These are phyloP conservation scores for Bovichtus diacanthus DNA, from an alignment of 2,797 vertebrate species.

Conservation along the genomic window DNA sequence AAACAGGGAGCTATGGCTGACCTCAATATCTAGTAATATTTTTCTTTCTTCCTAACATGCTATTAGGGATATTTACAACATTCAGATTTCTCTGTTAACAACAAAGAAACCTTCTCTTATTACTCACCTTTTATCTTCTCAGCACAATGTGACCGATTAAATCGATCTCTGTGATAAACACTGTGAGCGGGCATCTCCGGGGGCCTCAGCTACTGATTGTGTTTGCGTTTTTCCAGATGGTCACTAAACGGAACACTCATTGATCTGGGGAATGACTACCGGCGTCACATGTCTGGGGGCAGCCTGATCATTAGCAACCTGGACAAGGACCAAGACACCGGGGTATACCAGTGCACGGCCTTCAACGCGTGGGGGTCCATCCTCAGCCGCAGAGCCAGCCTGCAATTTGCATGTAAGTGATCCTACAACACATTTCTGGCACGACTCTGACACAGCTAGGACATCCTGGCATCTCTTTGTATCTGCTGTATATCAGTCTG, in stretches of 20 bases:
- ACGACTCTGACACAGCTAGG: slow-evolving; percentile 21
- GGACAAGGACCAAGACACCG: slow-evolving; percentile 88
- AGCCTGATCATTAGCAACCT: slow-evolving; percentile 88
- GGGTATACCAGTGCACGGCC: slow-evolving; percentile 89
- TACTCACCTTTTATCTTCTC: slow-evolving; percentile 65
- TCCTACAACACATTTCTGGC: slow-evolving; percentile 33
- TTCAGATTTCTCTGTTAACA: slow-evolving; percentile 37
- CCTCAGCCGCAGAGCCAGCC: slow-evolving; percentile 86
- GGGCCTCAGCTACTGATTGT: slow-evolving; percentile 83
- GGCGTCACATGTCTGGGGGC: slow-evolving; percentile 87
- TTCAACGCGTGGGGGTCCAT: slow-evolving; percentile 86
- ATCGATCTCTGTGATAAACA: slow-evolving; percentile 82
- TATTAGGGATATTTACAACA: slow-evolving; percentile 3
- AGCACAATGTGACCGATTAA: slow-evolving; percentile 68
- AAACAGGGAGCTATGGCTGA: slow-evolving; percentile 6
- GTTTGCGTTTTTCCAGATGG: slow-evolving; percentile 91
- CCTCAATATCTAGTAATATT: background rate
- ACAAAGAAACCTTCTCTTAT: slow-evolving; percentile 39
- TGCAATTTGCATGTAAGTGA: slow-evolving; percentile 92
- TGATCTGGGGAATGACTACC: slow-evolving; percentile 87
- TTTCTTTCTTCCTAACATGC: background rate
- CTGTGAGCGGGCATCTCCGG: slow-evolving; percentile 69
- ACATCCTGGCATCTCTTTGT: slow-evolving; percentile 42
- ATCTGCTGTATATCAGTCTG: slow-evolving; percentile 27
- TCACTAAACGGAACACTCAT: slow-evolving; percentile 91